Evolutionary conservation across 2,888 invertebrate species (phyloP).

Genomic region (Trachelus iudaicus): DNA sequence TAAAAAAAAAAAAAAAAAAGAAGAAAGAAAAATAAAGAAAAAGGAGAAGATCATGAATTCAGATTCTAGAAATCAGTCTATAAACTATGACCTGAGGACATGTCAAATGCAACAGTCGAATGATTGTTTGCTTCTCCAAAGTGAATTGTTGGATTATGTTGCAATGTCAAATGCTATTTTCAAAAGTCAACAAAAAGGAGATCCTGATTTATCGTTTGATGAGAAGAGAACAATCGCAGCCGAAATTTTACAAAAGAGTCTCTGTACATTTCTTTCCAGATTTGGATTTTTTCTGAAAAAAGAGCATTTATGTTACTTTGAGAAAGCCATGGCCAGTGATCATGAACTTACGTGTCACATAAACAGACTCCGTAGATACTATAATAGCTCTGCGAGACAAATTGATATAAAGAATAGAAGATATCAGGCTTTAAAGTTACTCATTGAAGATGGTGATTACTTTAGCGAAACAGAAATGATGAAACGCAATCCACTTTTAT

Average conservation of each 20-base stretch:
- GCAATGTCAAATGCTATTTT: constrained; percentile 67
- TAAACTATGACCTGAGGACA: too few relatives aligned
- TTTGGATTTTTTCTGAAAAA: constrained; percentile 79
- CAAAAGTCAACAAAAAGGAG: constrained; percentile 85
- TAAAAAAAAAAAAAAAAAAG: neutral
- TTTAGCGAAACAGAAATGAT: constrained; percentile 96
- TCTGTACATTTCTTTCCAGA: constrained; percentile 78
- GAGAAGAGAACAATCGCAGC: constrained; percentile 80
- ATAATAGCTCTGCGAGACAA: constrained; percentile 67
- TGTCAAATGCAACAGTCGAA: constrained; percentile 4
- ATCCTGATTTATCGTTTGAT: constrained; percentile 75
- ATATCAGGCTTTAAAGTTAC: constrained; percentile 81
- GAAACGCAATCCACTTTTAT: constrained; percentile 88
- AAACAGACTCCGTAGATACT: constrained; percentile 71
- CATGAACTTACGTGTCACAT: constrained; percentile 75
- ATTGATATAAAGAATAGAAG: constrained; percentile 81
- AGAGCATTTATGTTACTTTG: constrained; percentile 79
- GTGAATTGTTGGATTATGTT: constrained; percentile 73
- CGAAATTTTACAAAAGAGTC: constrained; percentile 74
- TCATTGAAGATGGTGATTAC: constrained; percentile 79
- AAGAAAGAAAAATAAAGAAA: neutral
- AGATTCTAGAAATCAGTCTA: constrained; percentile 1
- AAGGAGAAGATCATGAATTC: constrained; percentile 9
- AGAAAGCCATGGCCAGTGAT: constrained; percentile 60
- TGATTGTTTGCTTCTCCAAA: constrained; percentile 61